Percentiles rank a stretch among this genome's conserved stretches.
These are phyloP conservation scores for Phrixothrix hirtus DNA, from an alignment of 2,888 invertebrate species.

Conservation along the genomic window DNA sequence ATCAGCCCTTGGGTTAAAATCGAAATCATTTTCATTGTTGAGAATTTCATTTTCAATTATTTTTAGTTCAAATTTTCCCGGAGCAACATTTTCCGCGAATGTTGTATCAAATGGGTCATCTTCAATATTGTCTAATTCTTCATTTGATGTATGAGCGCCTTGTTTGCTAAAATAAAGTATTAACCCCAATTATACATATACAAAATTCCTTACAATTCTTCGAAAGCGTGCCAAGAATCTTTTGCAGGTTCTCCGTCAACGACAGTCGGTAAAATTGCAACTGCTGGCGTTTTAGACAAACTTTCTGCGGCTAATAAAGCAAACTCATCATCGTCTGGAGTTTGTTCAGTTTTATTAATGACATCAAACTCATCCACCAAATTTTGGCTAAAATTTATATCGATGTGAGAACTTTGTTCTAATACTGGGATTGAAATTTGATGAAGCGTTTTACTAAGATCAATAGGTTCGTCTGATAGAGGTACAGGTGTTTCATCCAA, in stretches of 20 bases:
- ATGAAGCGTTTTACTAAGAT: slow-evolving; percentile 67
- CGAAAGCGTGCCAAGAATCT: slow-evolving; percentile 71
- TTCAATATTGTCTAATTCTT: no score
- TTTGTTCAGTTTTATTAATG: slow-evolving; percentile 38
- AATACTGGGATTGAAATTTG: slow-evolving; percentile 31
- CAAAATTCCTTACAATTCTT: slow-evolving; percentile 54
- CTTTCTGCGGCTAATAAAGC: slow-evolving; percentile 79
- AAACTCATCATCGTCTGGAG: slow-evolving; percentile 72
- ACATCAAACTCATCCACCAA: slow-evolving; percentile 59
- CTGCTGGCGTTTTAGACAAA: slow-evolving; percentile 61
- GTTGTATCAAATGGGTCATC: slow-evolving; percentile 85
- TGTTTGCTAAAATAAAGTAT: no score
- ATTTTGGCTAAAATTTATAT: slow-evolving; percentile 37
- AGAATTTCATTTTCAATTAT: slow-evolving; percentile 64
- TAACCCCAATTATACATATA: no score
- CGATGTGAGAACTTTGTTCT: slow-evolving; percentile 4
- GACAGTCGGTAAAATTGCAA: slow-evolving; percentile 55
- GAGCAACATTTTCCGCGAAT: slow-evolving; percentile 77
- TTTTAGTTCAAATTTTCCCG: slow-evolving; percentile 64
- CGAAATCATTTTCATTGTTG: slow-evolving; percentile 54
- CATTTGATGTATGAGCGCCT: no score
- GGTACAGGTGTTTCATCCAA: slow-evolving; percentile 71
- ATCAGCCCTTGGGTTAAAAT: slow-evolving; percentile 38
- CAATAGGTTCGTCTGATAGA: slow-evolving; percentile 69
- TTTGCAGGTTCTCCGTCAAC: slow-evolving; percentile 57